phyloP scores from a whole-genome alignment of 2,888 invertebrate genomes.

The Drosophila putrida region DNA sequence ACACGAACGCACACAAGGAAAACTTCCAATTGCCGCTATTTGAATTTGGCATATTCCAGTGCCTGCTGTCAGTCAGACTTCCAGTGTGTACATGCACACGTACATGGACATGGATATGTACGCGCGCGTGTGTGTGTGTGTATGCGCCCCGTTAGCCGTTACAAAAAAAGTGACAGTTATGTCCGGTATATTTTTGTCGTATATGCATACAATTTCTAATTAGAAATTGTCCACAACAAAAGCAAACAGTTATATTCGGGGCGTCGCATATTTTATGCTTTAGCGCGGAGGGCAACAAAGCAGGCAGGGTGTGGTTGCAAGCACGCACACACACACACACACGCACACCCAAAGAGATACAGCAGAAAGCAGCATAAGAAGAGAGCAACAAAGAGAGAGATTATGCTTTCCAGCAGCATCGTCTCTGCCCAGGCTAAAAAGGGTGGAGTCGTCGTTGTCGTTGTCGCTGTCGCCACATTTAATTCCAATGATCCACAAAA shows the following conservation, averaged over 20 bases:
- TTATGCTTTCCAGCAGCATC: slow-evolving; percentile 70
- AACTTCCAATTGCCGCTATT: slow-evolving; percentile 75
- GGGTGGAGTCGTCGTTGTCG: slow-evolving; percentile 67
- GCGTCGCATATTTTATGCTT: slow-evolving; percentile 73
- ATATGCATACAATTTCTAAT: slow-evolving; percentile 69
- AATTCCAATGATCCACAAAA: slow-evolving; percentile 81
- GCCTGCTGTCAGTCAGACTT: slow-evolving; percentile 38
- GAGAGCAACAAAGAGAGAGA: slow-evolving; percentile 44
- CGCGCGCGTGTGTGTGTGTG: no score
- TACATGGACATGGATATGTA: slow-evolving; percentile 10
- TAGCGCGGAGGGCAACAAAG: slow-evolving; percentile 56
- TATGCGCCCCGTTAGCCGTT: slow-evolving; percentile 59
- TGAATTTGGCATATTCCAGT: slow-evolving; percentile 76
- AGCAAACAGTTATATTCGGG: slow-evolving; percentile 41
- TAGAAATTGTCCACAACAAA: slow-evolving; percentile 75
- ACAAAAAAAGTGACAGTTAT: slow-evolving; percentile 73
- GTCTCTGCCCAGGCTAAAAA: slow-evolving; percentile 64
- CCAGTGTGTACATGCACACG: slow-evolving; percentile 59
- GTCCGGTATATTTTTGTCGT: slow-evolving; percentile 52
- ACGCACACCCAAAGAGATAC: slow-evolving; percentile 28
- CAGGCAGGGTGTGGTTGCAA: slow-evolving; percentile 72
- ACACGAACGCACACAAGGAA: slow-evolving; percentile 55
- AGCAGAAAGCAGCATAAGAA: slow-evolving; percentile 20
- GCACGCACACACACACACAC: slow-evolving; percentile 28
- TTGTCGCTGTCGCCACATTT: slow-evolving; percentile 47